These are phyloP conservation scores for Microcaecilia unicolor DNA, from an alignment of 2,797 vertebrate species.

Conservation along the genomic window DNA sequence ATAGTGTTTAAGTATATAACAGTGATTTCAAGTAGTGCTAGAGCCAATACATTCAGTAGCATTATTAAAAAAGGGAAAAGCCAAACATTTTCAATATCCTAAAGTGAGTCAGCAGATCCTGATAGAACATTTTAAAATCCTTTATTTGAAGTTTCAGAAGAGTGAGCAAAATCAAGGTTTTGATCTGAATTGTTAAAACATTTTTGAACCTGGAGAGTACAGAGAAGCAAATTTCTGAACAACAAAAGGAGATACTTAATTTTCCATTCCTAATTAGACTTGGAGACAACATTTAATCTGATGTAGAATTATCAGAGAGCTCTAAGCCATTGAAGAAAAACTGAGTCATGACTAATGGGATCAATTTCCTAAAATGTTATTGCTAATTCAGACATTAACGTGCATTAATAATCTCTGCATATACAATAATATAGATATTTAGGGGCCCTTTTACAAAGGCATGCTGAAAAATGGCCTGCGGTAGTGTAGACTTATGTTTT, in stretches of 20 bases:
- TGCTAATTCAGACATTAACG: no score
- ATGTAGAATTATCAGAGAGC: no score
- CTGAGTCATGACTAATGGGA: no score
- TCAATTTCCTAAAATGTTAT: no score
- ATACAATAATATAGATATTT: no score
- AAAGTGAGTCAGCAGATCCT: background rate
- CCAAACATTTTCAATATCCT: background rate
- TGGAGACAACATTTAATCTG: no score
- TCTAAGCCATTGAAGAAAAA: no score
- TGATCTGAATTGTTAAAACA: background rate
- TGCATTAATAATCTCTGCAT: no score
- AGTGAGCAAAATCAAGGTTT: background rate
- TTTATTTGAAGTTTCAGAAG: background rate
- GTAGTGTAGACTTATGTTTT: no score
- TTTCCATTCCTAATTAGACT: background rate
- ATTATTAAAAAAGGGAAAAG: constrained; percentile 24
- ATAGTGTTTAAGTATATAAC: constrained; percentile 15
- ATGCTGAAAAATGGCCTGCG: no score
- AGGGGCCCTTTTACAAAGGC: no score
- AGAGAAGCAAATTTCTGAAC: background rate
- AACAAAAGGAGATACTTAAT: background rate
- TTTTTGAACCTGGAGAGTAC: constrained; percentile 4
- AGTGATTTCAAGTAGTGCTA: constrained; percentile 15
- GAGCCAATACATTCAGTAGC: constrained; percentile 6
- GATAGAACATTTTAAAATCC: background rate